Evolutionary conservation across 2,888 invertebrate genomes (phyloP), one percentile per base, ranked within the genome.

Genomic region (Trichogramma dendrolimi): DNA sequence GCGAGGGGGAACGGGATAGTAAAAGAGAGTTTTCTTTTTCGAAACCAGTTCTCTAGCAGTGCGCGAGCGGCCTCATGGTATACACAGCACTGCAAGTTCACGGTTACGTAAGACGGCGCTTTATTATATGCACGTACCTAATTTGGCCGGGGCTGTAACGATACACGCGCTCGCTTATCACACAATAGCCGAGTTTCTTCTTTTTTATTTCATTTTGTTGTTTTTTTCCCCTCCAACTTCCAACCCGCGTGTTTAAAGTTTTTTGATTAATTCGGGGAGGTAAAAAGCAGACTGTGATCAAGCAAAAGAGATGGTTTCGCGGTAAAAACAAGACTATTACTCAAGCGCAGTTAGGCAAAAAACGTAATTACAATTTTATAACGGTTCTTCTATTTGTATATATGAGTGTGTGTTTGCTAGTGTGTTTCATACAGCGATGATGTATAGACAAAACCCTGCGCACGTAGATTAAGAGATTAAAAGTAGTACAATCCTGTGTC

Each of bases 1-100:
- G 63, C 49, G 51, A 61, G 55, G 59, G 57, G 57, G 59, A 58
- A 62, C 56, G 52, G 62, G 67, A 67, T 66, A 65, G 62, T 67
- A 61, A 66, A 61, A 49, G 56, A 49, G 49, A 42, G 42, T 48
- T 56, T 67, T 65, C 61, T 67, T 67, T 67, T 67, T 52, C 57
- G 55, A 65, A 65, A 67, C 64, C 67, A 65, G 67, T 67, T 67
- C 27, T 65, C n/a, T 59, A 52, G 48, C 8, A 44, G 44, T 8
- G 44, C 44, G 44, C 10, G 3, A 44, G 44, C 44, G 10, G 44
- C 8, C 44, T 44, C 10, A 2, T 48, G 48, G 56, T 48, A 27
- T 41, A 48, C 6, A 40, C 6, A 52, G 44, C 55, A 55, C 55
- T 61, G 61, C 61, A 66, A 64, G 62, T 62, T 62, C 60, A 60